phyloP scores from a whole-genome alignment of 2,888 invertebrate species.

The Dynastes tityus region DNA sequence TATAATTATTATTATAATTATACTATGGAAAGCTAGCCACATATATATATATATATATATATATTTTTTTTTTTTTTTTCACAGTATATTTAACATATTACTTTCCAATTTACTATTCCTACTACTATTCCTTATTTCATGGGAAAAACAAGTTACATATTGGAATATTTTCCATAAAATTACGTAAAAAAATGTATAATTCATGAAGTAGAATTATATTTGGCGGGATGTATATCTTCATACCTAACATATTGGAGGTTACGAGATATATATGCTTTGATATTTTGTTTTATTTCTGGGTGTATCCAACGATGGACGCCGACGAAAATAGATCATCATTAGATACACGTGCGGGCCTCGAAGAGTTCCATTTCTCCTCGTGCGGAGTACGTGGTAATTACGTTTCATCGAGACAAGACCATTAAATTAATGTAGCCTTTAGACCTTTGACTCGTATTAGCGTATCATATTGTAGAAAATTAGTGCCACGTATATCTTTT shows the following conservation, averaged over 20 bases:
- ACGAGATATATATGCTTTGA: neutral
- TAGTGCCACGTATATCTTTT: too few relatives aligned
- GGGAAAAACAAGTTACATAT: too few relatives aligned
- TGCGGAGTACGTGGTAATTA: conserved; percentile 23
- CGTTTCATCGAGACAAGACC: conserved; percentile 4
- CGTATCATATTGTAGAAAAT: too few relatives aligned
- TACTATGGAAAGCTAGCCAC: too few relatives aligned
- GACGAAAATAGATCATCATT: conserved; percentile 25
- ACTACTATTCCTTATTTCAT: too few relatives aligned
- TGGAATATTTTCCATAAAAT: too few relatives aligned
- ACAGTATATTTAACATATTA: too few relatives aligned
- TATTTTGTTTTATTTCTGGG: conserved; percentile 12
- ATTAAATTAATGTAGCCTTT: conserved; percentile 2
- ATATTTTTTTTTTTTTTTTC: too few relatives aligned
- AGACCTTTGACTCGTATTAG: neutral
- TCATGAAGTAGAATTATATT: neutral
- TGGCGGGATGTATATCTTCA: neutral
- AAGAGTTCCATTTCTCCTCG: conserved; percentile 21
- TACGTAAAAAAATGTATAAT: too few relatives aligned
- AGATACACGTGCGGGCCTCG: conserved; percentile 21
- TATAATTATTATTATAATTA: too few relatives aligned
- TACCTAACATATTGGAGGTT: neutral
- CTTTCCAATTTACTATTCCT: too few relatives aligned
- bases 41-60: too few relatives aligned
- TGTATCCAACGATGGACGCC: conserved; percentile 5